phyloP scores from a whole-genome alignment of 2,113 vertebrate genomes.

The Pedionomus torquatus region DNA sequence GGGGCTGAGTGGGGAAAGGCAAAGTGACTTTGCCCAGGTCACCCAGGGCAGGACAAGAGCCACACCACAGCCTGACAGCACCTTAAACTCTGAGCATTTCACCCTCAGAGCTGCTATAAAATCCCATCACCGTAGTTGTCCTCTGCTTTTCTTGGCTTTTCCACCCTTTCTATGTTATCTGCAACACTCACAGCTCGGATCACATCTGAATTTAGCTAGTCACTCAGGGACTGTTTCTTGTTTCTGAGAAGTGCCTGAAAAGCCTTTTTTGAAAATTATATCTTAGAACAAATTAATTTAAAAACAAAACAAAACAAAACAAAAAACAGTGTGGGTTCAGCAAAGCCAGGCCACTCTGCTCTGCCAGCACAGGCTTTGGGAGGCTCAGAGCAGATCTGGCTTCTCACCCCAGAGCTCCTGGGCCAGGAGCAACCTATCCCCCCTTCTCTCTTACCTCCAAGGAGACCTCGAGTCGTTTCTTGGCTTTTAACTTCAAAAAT shows the following conservation, averaged over 20 bases:
- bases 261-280: not conserved
- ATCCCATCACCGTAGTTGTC: not conserved
- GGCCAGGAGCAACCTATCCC: not conserved
- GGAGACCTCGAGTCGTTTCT: not conserved
- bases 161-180: not conserved
- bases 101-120: not conserved
- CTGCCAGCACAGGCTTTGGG: not conserved
- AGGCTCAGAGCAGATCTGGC: accelerated
- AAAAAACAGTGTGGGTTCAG: not conserved
- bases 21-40: not conserved
- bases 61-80: accelerated
- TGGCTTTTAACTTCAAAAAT: not conserved
- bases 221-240: accelerated
- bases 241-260: not conserved
- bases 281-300: no score
- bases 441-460: not conserved
- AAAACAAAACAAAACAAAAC: not conserved
- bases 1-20: not conserved
- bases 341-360: not conserved
- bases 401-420: accelerated
- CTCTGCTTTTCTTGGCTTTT: not conserved
- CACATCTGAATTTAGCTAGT: not conserved
- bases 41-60: not conserved
- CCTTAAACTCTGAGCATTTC: not conserved
- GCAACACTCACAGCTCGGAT: not conserved